A percentile compares a stretch with the other conserved stretches of the same genome.
These are phyloP conservation scores for Rhea americana DNA, from an alignment of 2,113 vertebrate species.

Conservation along the genomic window DNA sequence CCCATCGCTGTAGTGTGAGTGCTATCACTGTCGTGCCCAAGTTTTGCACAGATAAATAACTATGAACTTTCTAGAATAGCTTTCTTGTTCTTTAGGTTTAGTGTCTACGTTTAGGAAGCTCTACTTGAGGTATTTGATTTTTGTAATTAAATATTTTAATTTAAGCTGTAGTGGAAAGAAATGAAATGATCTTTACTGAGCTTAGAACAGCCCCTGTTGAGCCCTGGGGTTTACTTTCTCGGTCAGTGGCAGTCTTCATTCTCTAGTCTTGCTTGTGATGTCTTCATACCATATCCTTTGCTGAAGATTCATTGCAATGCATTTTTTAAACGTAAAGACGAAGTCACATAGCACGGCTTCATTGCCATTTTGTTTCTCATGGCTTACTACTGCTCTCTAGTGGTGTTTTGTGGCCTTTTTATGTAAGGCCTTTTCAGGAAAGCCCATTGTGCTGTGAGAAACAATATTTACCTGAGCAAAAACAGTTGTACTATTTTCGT, in stretches of 20 bases:
- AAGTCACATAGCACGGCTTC: background rate
- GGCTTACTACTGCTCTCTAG: constrained; percentile 54
- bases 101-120: background rate
- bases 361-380: background rate
- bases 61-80: background rate
- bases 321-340: background rate
- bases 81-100: background rate
- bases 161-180: background rate
- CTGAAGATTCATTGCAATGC: background rate
- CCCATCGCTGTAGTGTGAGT: background rate
- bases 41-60: background rate
- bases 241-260: background rate
- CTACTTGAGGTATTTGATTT: background rate
- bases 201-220: background rate
- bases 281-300: background rate
- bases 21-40: background rate
- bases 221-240: background rate
- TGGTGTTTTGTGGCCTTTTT: background rate
- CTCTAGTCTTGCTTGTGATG: background rate
- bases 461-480: background rate
- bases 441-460: background rate
- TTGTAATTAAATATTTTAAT: background rate
- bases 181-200: background rate
- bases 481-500: background rate
- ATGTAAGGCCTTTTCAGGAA: background rate